Evolutionary conservation across 2,113 vertebrate genomes (phyloP).

Genomic region (Aptenodytes forsteri): DNA sequence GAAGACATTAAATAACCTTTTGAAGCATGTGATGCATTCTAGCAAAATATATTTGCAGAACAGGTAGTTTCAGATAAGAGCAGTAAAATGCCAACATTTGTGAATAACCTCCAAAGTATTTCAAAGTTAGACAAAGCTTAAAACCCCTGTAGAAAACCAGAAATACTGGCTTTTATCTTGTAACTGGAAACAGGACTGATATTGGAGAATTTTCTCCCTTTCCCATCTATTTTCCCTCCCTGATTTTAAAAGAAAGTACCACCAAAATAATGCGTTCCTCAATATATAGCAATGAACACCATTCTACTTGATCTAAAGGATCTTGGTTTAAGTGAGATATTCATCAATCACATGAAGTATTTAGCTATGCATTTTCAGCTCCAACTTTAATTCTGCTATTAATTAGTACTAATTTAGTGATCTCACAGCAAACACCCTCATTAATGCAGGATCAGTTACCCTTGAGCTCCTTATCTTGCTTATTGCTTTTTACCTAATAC

Average conservation of each 20-base stretch:
- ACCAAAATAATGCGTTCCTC: not conserved
- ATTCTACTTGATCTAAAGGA: not conserved
- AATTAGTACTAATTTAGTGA: not conserved
- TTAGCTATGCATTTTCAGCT: not conserved
- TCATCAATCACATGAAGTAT: not conserved
- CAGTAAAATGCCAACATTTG: constrained; percentile 36
- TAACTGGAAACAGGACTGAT: not conserved
- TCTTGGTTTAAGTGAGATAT: not conserved
- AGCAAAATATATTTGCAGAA: constrained; percentile 22
- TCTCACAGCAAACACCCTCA: not conserved
- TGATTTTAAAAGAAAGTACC: not conserved
- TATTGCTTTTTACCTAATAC: not conserved
- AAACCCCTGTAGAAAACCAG: not conserved
- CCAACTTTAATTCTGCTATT: not conserved
- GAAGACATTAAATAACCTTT: constrained; percentile 56
- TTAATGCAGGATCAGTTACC: not conserved
- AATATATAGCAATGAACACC: not conserved
- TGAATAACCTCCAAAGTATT: constrained; percentile 16
- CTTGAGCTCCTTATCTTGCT: not conserved
- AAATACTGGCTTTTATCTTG: not conserved
- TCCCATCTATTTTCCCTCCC: not conserved
- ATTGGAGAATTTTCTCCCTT: not conserved
- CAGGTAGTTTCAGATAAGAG: constrained; percentile 16
- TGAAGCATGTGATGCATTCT: constrained; percentile 23
- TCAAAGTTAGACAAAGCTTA: not conserved